phyloP scores from a whole-genome alignment of 1,140 invertebrate genomes.

The Lepidotrigona ventralis region DNA sequence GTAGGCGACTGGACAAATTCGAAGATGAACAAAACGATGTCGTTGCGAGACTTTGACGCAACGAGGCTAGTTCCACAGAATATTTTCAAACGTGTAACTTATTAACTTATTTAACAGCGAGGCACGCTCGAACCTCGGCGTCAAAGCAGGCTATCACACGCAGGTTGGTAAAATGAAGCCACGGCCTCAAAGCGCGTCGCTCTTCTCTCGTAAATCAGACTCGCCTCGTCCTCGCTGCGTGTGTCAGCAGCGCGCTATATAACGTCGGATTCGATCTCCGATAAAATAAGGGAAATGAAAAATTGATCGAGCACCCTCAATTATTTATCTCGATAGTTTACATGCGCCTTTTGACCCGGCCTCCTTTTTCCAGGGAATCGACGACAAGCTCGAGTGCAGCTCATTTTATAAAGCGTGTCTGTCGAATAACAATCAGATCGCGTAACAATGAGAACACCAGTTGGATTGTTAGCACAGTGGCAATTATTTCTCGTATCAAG shows the following conservation, averaged over 20 bases:
- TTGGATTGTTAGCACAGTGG: slow-evolving; percentile 35
- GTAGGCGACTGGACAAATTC: background rate
- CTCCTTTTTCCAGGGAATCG: background rate
- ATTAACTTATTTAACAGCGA: background rate
- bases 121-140: background rate
- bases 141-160: background rate
- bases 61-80: background rate
- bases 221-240: background rate
- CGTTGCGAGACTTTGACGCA: background rate
- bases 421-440: slow-evolving; percentile 42
- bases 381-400: background rate
- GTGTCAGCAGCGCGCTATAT: background rate
- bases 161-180: background rate
- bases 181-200: background rate
- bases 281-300: background rate
- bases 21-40: background rate
- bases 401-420: slow-evolving; percentile 4
- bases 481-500: slow-evolving; percentile 54
- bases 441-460: slow-evolving; percentile 36
- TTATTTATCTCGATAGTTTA: slow-evolving; percentile 27
- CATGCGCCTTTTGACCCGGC: slow-evolving; percentile 30
- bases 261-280: background rate
- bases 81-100: background rate
- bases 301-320: slow-evolving; percentile 1
- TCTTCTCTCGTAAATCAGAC: background rate